Evolutionary conservation across 2,113 vertebrate species (phyloP).

Genomic region (Telmatochromis sp.): DNA sequence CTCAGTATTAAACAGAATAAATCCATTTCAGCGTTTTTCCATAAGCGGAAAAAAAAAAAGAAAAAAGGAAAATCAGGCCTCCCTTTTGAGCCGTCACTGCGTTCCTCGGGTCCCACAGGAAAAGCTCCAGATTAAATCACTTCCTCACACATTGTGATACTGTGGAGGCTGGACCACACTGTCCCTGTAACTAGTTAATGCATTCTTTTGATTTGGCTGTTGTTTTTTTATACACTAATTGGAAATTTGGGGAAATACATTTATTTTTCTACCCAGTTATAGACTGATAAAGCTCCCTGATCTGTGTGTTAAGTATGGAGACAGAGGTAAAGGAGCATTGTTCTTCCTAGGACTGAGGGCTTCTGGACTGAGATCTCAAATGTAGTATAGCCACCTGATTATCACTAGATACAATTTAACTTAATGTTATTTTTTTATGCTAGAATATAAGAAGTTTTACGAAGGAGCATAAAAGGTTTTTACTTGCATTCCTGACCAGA

Average conservation of each 20-base stretch:
- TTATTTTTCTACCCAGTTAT: background rate
- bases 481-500: background rate
- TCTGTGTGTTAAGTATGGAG: background rate
- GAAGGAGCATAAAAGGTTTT: rapidly evolving
- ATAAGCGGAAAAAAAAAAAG: rapidly evolving
- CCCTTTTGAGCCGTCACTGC: slow-evolving; percentile 6
- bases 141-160: slow-evolving; percentile 56
- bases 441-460: background rate
- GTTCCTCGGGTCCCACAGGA: slow-evolving; percentile 52
- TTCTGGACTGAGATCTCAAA: background rate
- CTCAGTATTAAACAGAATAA: background rate
- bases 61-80: background rate
- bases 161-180: background rate
- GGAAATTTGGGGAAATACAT: background rate
- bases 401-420: background rate
- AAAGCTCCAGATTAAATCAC: slow-evolving; percentile 45
- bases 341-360: rapidly evolving
- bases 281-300: background rate
- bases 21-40: background rate
- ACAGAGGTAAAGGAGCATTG: background rate
- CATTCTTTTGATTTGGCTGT: background rate
- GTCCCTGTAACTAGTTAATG: background rate
- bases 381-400: background rate
- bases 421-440: background rate
- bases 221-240: background rate